Evolutionary conservation across 2,888 invertebrate species (phyloP).

Genomic region (Seira sanloemensis): DNA sequence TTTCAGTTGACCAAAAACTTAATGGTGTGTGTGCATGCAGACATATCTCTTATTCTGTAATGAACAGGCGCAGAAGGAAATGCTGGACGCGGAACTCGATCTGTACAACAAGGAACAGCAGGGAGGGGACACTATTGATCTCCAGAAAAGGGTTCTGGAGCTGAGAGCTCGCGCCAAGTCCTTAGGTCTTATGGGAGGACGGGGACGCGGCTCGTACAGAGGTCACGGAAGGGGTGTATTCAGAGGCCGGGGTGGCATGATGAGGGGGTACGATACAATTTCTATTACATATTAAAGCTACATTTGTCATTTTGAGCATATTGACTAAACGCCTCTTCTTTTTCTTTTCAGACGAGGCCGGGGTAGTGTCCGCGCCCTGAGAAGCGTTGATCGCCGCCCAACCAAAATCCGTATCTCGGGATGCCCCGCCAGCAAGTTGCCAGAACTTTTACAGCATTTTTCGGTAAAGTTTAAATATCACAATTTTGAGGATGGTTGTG

Average conservation of each 20-base stretch:
- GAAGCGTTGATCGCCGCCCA: slow-evolving; percentile 88
- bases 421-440: slow-evolving; percentile 89
- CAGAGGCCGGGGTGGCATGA: slow-evolving; percentile 26
- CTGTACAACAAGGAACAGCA: slow-evolving; percentile 91
- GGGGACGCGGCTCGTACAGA: slow-evolving; percentile 73
- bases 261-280: slow-evolving; percentile 33
- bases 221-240: slow-evolving; percentile 38
- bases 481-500: not conserved
- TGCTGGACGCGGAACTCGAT: slow-evolving; percentile 93
- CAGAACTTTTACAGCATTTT: slow-evolving; percentile 88
- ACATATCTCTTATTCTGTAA: too few relatives aligned
- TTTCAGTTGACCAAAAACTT: too few relatives aligned
- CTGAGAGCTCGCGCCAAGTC: slow-evolving; percentile 78
- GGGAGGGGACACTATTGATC: slow-evolving; percentile 89
- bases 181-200: slow-evolving; percentile 74
- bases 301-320: too few relatives aligned
- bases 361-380: slow-evolving; percentile 74
- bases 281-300: too few relatives aligned
- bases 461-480: slow-evolving; percentile 80
- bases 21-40: too few relatives aligned
- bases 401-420: slow-evolving; percentile 91
- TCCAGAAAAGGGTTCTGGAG: slow-evolving; percentile 86
- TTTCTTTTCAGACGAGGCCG: slow-evolving; percentile 75
- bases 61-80: slow-evolving; percentile 87
- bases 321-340: not conserved